These are phyloP conservation scores for Zygogramma bicolorata DNA, from an alignment of 2,888 invertebrate species.

Conservation along the genomic window DNA sequence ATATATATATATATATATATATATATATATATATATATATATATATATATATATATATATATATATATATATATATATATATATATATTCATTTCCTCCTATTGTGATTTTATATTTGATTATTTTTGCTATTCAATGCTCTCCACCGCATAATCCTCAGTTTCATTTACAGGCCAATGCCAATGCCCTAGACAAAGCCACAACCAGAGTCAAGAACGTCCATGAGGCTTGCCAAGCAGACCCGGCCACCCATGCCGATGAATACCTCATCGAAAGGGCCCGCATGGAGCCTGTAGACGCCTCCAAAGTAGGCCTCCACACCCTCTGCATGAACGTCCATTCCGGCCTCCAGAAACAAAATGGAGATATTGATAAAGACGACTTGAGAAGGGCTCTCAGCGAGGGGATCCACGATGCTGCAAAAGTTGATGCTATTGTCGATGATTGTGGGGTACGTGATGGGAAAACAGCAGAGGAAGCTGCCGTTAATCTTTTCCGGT, in stretches of 20 bases:
- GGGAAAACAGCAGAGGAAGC: neutral
- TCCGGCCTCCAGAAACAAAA: neutral
- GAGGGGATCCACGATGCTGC: neutral
- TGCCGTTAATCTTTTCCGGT: neutral
- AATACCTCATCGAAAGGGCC: neutral
- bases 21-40: no score
- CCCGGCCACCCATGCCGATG: neutral
- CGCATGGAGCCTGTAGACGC: neutral
- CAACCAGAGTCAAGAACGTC: neutral
- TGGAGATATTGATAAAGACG: neutral
- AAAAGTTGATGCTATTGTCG: neutral
- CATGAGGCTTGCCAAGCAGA: slow-evolving; percentile 7
- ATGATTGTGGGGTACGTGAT: neutral
- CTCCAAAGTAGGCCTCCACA: neutral
- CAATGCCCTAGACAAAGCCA: neutral
- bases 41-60: no score
- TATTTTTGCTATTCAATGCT: neutral
- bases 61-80: no score
- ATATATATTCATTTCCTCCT: no score
- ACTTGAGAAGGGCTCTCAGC: neutral
- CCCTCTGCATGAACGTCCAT: neutral
- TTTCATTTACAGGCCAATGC: neutral
- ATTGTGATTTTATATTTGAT: no score
- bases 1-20: no score
- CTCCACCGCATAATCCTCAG: neutral